Base-by-base conservation (phyloP, 2,888 invertebrate genomes). In the Cephus nigrinus region DNA sequence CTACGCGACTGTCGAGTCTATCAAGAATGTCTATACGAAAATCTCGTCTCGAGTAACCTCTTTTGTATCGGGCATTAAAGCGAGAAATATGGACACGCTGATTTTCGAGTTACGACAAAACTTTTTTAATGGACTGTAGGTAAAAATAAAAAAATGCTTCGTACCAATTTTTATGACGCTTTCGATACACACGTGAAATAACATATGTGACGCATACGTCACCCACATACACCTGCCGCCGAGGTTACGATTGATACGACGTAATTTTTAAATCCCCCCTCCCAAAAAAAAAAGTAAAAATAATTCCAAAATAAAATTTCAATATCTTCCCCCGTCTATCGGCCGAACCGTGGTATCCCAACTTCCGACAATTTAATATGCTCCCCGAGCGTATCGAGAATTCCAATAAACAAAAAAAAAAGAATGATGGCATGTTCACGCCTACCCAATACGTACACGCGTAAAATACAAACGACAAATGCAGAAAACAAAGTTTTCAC, bases 1-100 rank as follows among this genome's bases (percentile, higher is more conserved):
- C 77, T n/a, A 71, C 33, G 76, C 75, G 79, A 78, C 74, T 79
- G 76, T 15, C 32, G 11, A 73, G n/a, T n/a, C 4, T 9, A 9
- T 23, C 5, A 55, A 2, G 55, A 9, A 9, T 5, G 55, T 23
- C 55, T 15, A 23, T 55, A 23, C 5, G 9, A 55, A 55, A 55
- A 55, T 5, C 9, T 55, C 9, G 5, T 23, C 23, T 23, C 55
- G 23, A 55, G 5, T 23, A 9, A 23, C 55, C 5, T 5, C 23
- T 1, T 40, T 55, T 55, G 55, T 9, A 71, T 32, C 3, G 30
- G 23, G 3, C 12, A 11, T 71, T 11, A 30, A 9, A 23, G 3
- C 30, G 4, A 11, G 30, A 71, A 31, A 32, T 30, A 33, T 31
- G 30, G 5, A 11, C 31, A 71, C 11, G 31, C 23, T 30, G 32